Conservation (phyloP, 1,140 invertebrate genomes). For the Brachionus paranguensis region DNA sequence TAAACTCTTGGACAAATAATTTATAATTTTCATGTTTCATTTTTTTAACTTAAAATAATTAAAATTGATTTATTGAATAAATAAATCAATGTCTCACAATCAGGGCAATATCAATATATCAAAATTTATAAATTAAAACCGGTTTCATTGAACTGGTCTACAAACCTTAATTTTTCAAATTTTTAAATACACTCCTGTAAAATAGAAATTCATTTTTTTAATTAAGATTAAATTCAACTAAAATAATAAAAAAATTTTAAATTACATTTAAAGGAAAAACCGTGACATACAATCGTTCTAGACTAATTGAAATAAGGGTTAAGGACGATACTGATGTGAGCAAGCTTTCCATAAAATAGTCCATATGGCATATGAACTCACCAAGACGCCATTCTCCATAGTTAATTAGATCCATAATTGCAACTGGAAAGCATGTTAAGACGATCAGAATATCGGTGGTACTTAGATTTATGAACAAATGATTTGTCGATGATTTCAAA, state of each 20-base stretch:
- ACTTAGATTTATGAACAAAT: conserved; percentile 22
- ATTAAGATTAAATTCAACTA: no score
- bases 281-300: conserved; percentile 40
- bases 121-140: no score
- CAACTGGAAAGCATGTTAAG: conserved; percentile 17
- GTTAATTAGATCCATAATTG: background rate
- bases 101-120: no score
- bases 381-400: background rate
- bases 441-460: conserved; percentile 14
- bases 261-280: conserved; percentile 43
- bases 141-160: no score
- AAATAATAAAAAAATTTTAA: background rate
- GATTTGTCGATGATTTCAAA: background rate
- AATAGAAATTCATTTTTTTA: no score
- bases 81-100: no score
- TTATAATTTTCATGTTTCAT: no score
- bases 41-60: no score
- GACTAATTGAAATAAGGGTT: background rate
- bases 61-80: no score
- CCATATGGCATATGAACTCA: background rate
- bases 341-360: conserved; percentile 45
- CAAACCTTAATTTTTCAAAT: no score
- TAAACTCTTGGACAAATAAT: no score
- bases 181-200: no score
- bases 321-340: conserved; percentile 42